Evolutionary conservation across 2,888 invertebrate species (phyloP), one percentile per base, ranked within the genome.

Genomic region (Epirrhoe tristata): DNA sequence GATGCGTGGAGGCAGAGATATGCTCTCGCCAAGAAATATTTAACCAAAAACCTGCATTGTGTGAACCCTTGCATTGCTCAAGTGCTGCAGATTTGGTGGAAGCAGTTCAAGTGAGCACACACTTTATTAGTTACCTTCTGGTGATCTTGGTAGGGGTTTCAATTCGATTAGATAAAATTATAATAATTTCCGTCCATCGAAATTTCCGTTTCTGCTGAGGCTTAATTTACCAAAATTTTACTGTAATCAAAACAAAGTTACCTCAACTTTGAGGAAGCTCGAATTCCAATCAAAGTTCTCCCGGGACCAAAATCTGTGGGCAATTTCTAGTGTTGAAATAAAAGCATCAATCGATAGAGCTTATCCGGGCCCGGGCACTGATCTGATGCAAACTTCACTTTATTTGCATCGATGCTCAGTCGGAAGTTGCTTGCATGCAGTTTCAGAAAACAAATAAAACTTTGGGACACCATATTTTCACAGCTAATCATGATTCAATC

Each of bases 51-150:
- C 73, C 93, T 98, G 0, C 95, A 97, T 81, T 94, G 95, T 58
- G 96, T 97, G 52, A 97, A 98, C 87, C 96, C 97, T 0, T 97
- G 97, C 77, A 95, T 98, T 76, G 95, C 96, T 14, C 96, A 96
- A 81, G 95, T 97, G 56, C 86, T 98, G 68, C 96, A 96, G 80
- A 94, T 98, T 59, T 98, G 98, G 98, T 96, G 96, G 87, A 94
- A 94, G 58, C 95, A 96, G 74, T 98, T 96, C 82, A 95, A 95
- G 96, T 95, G 86, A 84, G n/a, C 46, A 46, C 14, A 14, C n/a
- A 46, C 14, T 14, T 48, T 5, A 8, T 43, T 43, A 48, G 48
- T 16, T 48, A 12, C 12, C 5, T 10, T 43, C 3, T 12, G 1
- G 5, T 43, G 4, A 43, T 12, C 39, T 24, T 24, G 24, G 24